A percentile compares a stretch with the other conserved stretches of the same genome.
phyloP scores from a whole-genome alignment of 2,797 vertebrate genomes.

The Sarcophilus harrisii region DNA sequence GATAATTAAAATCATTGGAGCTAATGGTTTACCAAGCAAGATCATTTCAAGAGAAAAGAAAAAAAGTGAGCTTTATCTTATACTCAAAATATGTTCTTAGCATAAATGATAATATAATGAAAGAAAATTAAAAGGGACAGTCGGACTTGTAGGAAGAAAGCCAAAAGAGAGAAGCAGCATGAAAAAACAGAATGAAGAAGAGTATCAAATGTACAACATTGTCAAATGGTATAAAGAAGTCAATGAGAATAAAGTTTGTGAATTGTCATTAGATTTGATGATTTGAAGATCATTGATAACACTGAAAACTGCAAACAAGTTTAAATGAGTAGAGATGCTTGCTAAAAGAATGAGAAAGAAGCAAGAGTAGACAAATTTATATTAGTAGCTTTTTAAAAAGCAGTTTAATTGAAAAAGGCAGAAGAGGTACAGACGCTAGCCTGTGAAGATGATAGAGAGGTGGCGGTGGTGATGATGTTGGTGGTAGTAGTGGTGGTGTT shows the following conservation, averaged over 20 bases:
- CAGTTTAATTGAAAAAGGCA: not conserved
- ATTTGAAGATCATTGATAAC: not conserved
- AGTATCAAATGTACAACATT: not conserved
- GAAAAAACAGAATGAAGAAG: not conserved
- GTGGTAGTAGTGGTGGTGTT: not conserved
- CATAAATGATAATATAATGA: not conserved
- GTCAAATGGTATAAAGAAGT: not conserved
- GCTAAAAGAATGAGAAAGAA: not conserved
- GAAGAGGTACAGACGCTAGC: not conserved
- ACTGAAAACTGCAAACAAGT: not conserved
- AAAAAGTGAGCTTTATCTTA: not conserved
- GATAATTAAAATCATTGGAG: not conserved
- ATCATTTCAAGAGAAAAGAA: not conserved
- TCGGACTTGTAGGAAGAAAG: not conserved
- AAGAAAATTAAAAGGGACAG: not conserved
- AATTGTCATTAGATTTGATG: not conserved
- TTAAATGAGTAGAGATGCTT: not conserved
- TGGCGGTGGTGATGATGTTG: not conserved
- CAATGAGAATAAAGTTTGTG: not conserved
- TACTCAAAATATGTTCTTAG: not conserved
- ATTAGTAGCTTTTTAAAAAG: not conserved
- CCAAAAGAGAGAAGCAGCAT: not conserved
- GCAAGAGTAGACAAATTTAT: not conserved
- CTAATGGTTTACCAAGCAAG: not conserved
- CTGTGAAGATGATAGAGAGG: not conserved